A percentile compares a stretch with the other conserved stretches of the same genome.
phyloP scores from a whole-genome alignment of 2,113 vertebrate genomes.

The Genyomyrus donnyi region DNA sequence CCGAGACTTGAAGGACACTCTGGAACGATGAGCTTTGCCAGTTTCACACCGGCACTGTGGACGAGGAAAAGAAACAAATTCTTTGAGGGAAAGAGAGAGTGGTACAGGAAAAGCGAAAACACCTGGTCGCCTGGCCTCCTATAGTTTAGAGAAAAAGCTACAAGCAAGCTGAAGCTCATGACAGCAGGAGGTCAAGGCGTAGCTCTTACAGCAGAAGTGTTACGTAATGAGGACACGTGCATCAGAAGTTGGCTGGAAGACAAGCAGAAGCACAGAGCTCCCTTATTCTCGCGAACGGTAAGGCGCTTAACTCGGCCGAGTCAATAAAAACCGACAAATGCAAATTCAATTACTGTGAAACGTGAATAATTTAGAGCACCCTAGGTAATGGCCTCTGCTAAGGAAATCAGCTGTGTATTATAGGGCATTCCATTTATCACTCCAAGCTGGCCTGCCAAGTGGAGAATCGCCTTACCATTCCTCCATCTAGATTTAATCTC shows the following conservation, averaged over 20 bases:
- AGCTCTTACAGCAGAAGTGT: background rate
- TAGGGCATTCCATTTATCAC: background rate
- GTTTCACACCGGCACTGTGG: background rate
- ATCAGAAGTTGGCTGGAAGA: background rate
- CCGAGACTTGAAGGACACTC: constrained; percentile 89
- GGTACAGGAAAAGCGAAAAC: background rate
- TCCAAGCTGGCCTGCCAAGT: background rate
- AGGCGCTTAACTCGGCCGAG: background rate
- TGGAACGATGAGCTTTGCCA: constrained; percentile 36
- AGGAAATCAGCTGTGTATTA: background rate
- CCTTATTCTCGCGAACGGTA: background rate
- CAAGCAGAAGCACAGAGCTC: background rate
- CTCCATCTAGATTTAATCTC: background rate
- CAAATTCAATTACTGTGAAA: background rate
- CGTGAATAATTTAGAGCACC: background rate
- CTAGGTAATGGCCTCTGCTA: background rate
- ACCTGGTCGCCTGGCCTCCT: background rate
- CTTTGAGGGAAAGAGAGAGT: background rate
- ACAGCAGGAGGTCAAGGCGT: background rate
- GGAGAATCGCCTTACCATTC: background rate
- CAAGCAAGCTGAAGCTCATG: background rate
- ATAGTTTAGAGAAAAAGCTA: background rate
- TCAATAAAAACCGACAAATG: background rate
- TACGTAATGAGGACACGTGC: background rate
- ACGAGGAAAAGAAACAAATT: background rate